Base-by-base conservation (phyloP, 1,140 invertebrate species). In the Orius laevigatus region DNA sequence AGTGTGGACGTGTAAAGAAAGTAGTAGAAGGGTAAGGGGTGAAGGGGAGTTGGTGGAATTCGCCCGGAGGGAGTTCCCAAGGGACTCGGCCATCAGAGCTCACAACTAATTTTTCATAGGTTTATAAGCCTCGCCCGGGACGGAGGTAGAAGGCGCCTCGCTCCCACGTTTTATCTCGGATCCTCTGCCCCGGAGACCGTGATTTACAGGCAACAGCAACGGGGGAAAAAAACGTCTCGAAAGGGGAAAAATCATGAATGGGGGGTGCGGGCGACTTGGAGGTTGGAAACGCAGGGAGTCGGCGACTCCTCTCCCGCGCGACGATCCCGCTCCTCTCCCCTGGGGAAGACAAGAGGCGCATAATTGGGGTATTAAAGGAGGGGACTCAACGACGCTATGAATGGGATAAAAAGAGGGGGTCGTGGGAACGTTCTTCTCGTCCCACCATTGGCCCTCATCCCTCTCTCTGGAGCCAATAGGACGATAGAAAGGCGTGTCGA, bases 61-160 rank as follows among this genome's bases (percentile, higher is more conserved):
- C 25, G 11, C 10, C 43, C 43, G 11, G 18, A 45, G 43, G 43
- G 25, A 11, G 43, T 45, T 45, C 43, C 43, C 43, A 45, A 31
- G 43, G 18, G 40, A 15, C 18, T n/a, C 19, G 25, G 12, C 12
- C 40, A 19, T 16, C 14, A 11, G 40, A 42, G 4, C 40, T 42
- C 40, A 42, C 43, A 32, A 45, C 43, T 45, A 45, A 45, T 45
- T 45, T 45, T 45, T 45, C 43, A 45, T 45, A 45, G 43, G 6
- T 45, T 45, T 45, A 45, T 32, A 45, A 19, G 25, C 25, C n/a
- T 25, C 25, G 25, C 3, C 25, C 25, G 25, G 25, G 3, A 25
- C 25, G 25, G 43, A 45, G 11, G 43, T 31, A 45, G 19, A 31
- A 31, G 41, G 32, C 10, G 43, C 19, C 32, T 45, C 43, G 32